phyloP scores from a whole-genome alignment of 2,113 vertebrate species.

The Ageneiosus marmoratus region DNA sequence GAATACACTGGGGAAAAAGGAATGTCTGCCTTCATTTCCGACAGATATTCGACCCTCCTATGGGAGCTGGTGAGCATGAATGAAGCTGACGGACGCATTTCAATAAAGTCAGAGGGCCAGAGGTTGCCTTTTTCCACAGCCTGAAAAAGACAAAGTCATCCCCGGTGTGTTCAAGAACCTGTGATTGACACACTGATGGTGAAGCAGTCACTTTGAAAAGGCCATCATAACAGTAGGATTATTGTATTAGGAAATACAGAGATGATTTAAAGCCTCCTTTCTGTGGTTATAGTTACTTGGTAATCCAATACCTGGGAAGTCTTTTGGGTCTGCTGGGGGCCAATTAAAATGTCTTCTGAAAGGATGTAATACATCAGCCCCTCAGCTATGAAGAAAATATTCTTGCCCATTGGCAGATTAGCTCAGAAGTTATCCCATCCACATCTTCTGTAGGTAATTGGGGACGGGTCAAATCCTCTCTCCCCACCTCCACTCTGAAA shows the following conservation, averaged over 20 bases:
- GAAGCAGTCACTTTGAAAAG: conserved; percentile 28
- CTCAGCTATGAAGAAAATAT: conserved; percentile 12
- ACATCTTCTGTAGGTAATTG: neutral
- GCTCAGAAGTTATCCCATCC: conserved; percentile 5
- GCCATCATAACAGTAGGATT: conserved; percentile 24
- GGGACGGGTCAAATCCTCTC: neutral
- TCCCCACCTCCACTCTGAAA: conserved; percentile 1
- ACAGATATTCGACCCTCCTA: conserved; percentile 62
- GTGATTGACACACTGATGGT: conserved; percentile 48
- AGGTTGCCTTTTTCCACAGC: conserved; percentile 53
- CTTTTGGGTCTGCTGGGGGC: neutral
- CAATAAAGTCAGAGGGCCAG: conserved; percentile 56
- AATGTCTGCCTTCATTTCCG: conserved; percentile 58
- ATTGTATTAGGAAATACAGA: conserved; percentile 33
- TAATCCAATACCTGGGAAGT: conserved; percentile 25
- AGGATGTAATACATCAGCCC: conserved; percentile 24
- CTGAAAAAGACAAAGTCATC: conserved; percentile 52
- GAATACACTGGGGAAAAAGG: conserved; percentile 12
- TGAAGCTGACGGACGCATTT: conserved; percentile 60
- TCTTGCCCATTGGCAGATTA: conserved; percentile 5
- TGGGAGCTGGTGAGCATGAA: conserved; percentile 59
- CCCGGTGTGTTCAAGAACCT: conserved; percentile 10
- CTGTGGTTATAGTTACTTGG: conserved; percentile 19
- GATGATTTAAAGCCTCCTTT: conserved; percentile 4
- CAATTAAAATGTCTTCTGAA: conserved; percentile 21